A percentile compares a stretch with the other conserved stretches of the same genome.
phyloP scores from a whole-genome alignment of 2,113 vertebrate genomes.

The Carassius auratus region DNA sequence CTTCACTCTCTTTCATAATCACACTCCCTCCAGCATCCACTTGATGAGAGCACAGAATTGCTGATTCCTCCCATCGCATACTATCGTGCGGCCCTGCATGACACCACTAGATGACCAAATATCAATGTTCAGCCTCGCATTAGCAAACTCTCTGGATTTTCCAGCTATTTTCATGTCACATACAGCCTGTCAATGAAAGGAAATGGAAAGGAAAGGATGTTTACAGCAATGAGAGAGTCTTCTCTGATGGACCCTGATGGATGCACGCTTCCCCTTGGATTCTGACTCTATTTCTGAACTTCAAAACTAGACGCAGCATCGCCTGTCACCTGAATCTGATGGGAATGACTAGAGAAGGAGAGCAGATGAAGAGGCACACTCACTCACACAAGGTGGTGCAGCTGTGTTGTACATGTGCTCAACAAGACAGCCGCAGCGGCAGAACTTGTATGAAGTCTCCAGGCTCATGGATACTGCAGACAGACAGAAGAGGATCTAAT shows the following conservation, averaged over 20 bases:
- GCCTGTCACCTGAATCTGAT: slow-evolving; percentile 22
- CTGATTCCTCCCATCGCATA: background rate
- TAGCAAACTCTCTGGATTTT: background rate
- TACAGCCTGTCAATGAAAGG: slow-evolving; percentile 39
- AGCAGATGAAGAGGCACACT: slow-evolving; percentile 19
- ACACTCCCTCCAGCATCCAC: slow-evolving; percentile 25
- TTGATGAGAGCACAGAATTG: background rate
- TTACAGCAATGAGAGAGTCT: slow-evolving; percentile 52
- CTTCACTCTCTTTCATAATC: slow-evolving; percentile 29
- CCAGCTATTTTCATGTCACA: slow-evolving; percentile 39
- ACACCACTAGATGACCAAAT: slow-evolving; percentile 17
- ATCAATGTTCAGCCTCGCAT: background rate
- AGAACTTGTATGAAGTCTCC: slow-evolving; percentile 13
- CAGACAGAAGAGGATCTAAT: background rate
- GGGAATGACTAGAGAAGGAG: slow-evolving; percentile 28
- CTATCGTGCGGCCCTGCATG: background rate
- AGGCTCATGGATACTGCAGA: slow-evolving; percentile 26
- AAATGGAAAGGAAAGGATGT: slow-evolving; percentile 3
- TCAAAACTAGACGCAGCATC: slow-evolving; percentile 36
- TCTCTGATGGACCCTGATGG: slow-evolving; percentile 58
- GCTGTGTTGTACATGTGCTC: slow-evolving; percentile 37
- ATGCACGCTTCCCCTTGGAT: slow-evolving; percentile 34
- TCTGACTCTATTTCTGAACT: slow-evolving; percentile 58
- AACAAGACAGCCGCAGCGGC: slow-evolving; percentile 39
- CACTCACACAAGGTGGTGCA: slow-evolving; percentile 24